phyloP scores from a whole-genome alignment of 2,888 invertebrate species.

The Plemyria rubiginata region DNA sequence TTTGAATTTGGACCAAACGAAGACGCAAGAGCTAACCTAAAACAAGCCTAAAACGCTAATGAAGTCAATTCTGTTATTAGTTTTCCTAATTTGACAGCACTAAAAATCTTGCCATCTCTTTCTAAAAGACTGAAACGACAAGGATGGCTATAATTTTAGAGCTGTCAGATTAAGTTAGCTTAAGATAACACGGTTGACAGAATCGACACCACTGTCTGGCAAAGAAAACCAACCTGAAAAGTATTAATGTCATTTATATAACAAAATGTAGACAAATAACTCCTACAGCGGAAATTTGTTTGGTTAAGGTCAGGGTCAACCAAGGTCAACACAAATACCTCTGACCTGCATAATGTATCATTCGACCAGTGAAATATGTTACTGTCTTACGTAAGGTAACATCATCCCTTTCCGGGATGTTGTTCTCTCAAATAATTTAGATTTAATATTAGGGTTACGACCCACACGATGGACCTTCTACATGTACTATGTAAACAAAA shows the following conservation, averaged over 20 bases:
- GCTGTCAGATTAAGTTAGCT: too few species aligned
- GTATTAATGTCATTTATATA: neutral
- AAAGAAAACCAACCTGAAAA: neutral
- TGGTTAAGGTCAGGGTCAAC: conserved; percentile 3
- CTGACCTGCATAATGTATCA: conserved; percentile 9
- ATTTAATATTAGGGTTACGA: neutral
- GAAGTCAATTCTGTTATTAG: too few species aligned
- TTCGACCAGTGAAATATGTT: conserved; percentile 3
- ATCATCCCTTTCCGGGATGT: neutral
- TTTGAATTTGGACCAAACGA: too few species aligned
- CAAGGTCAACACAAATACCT: conserved; percentile 11
- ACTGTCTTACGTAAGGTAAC: neutral
- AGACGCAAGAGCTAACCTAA: too few species aligned
- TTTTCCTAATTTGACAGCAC: too few species aligned
- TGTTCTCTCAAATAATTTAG: neutral
- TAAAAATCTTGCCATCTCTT: too few species aligned
- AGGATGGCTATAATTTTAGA: too few species aligned
- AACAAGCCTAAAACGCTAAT: too few species aligned
- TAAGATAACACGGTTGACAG: too few species aligned
- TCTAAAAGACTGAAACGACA: too few species aligned
- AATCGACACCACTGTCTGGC: too few species aligned
- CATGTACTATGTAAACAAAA: too few species aligned
- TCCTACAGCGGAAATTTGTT: conserved; percentile 12
- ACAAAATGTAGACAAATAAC: conserved; percentile 4
- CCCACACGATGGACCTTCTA: neutral